A percentile compares a stretch with the other conserved stretches of the same genome.
Evolutionary conservation across 2,888 invertebrate species (phyloP).

Genomic region (Pandemis cinnamomeana): DNA sequence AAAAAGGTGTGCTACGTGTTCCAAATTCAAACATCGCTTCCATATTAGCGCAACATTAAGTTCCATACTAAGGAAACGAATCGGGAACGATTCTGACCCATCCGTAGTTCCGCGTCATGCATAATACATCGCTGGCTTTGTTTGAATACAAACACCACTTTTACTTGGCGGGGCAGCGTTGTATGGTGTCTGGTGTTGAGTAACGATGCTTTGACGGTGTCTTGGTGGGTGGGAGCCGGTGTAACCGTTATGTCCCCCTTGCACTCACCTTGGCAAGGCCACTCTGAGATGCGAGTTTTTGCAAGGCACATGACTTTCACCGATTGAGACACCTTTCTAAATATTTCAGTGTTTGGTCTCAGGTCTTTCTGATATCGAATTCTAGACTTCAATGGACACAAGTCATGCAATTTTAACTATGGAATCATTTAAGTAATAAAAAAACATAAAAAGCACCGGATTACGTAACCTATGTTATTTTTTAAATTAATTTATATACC

Average conservation of each 20-base stretch:
- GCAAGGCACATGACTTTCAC: slow-evolving; percentile 83
- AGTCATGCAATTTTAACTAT: too few relatives aligned
- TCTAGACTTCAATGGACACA: slow-evolving; percentile 9
- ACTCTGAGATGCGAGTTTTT: slow-evolving; percentile 80
- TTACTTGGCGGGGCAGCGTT: slow-evolving; percentile 9
- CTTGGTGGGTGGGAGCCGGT: slow-evolving; percentile 51
- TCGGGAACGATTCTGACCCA: slow-evolving; percentile 66
- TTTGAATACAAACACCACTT: slow-evolving; percentile 42
- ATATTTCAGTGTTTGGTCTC: slow-evolving; percentile 61
- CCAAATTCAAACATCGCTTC: slow-evolving; percentile 64
- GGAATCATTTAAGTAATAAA: too few relatives aligned
- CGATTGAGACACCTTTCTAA: slow-evolving; percentile 81
- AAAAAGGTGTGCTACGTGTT: slow-evolving; percentile 66
- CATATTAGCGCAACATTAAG: slow-evolving; percentile 68
- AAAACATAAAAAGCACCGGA: too few relatives aligned
- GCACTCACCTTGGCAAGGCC: slow-evolving; percentile 84
- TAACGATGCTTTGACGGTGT: slow-evolving; percentile 28
- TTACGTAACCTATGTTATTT: too few relatives aligned
- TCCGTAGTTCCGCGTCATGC: background rate
- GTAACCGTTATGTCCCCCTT: slow-evolving; percentile 82
- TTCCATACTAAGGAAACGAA: slow-evolving; percentile 72
- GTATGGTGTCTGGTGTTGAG: slow-evolving; percentile 31
- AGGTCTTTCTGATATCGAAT: slow-evolving; percentile 41
- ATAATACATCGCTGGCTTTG: slow-evolving; percentile 47
- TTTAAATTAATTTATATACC: background rate